Percentiles rank a stretch among this genome's conserved stretches.
These are phyloP conservation scores for Drosophila rhopaloa DNA, from an alignment of 1,140 invertebrate genomes.

Conservation along the genomic window DNA sequence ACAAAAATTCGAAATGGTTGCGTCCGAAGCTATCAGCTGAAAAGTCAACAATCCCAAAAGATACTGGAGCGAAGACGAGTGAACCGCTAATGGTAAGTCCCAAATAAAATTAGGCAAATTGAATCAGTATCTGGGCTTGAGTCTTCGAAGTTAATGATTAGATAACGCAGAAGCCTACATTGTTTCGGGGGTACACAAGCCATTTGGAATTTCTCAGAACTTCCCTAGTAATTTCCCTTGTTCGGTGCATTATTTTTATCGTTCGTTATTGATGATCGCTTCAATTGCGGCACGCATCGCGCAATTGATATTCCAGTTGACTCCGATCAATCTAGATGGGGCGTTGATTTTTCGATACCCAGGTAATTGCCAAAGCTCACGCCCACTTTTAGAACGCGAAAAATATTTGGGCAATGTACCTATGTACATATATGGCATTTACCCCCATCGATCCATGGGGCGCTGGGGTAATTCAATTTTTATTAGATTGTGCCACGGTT, in stretches of 20 bases:
- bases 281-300: conserved; percentile 42
- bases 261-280: conserved; percentile 38
- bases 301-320: conserved; percentile 48
- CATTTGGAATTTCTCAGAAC: conserved; percentile 28
- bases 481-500: conserved; percentile 55
- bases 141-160: conserved; percentile 17
- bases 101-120: conserved; percentile 7
- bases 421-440: neutral
- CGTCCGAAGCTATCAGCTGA: conserved; percentile 26
- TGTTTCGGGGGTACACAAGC: neutral
- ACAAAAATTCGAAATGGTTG: conserved; percentile 37
- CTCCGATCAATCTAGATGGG: conserved; percentile 37
- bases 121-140: conserved; percentile 18
- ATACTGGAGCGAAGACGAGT: neutral
- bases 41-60: conserved; percentile 18
- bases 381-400: conserved; percentile 10
- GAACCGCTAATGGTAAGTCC: conserved; percentile 22
- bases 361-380: conserved; percentile 33
- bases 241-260: conserved; percentile 49
- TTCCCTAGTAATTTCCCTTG: conserved; percentile 33
- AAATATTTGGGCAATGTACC: neutral
- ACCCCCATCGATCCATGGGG: neutral
- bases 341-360: conserved; percentile 15
- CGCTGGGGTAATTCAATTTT: conserved; percentile 33
- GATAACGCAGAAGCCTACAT: conserved; percentile 9